Conservation (phyloP, 2,888 invertebrate species). For the Mayetiola destructor region DNA sequence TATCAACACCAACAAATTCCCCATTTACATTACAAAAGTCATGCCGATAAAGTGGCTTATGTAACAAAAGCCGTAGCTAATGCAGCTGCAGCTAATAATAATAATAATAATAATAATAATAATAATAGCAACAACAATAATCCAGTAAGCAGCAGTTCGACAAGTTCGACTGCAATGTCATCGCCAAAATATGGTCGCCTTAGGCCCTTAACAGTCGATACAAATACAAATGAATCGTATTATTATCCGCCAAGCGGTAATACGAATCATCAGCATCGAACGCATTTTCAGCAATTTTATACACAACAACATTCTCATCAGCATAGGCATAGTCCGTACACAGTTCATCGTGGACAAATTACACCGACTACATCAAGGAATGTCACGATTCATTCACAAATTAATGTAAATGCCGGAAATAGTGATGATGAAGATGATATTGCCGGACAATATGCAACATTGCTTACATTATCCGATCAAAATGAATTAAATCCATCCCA, state of each 20-base stretch:
- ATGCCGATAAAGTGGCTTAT: constrained; percentile 3
- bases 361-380: not conserved
- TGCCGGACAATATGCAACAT: constrained; percentile 12
- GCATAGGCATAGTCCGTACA: not conserved
- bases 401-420: not conserved
- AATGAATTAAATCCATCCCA: not conserved
- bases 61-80: constrained; percentile 4
- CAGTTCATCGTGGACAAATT: not conserved
- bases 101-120: no score
- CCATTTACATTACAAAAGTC: constrained; percentile 4
- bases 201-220: constrained; percentile 9
- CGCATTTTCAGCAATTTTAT: not conserved
- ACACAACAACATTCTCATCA: not conserved
- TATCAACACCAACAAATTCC: not conserved
- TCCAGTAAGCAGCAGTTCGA: no score
- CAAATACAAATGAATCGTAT: not conserved
- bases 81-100: not conserved
- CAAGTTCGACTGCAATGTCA: not conserved
- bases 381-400: not conserved
- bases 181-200: constrained; percentile 6
- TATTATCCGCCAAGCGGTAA: constrained; percentile 1
- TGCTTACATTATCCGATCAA: not conserved
- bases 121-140: not conserved
- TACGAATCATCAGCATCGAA: not conserved
- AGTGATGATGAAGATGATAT: constrained; percentile 11